A percentile compares a stretch with the other conserved stretches of the same genome.
These are phyloP conservation scores for Oscheius myriophilus DNA, from an alignment of 2,888 invertebrate genomes.

Conservation along the genomic window DNA sequence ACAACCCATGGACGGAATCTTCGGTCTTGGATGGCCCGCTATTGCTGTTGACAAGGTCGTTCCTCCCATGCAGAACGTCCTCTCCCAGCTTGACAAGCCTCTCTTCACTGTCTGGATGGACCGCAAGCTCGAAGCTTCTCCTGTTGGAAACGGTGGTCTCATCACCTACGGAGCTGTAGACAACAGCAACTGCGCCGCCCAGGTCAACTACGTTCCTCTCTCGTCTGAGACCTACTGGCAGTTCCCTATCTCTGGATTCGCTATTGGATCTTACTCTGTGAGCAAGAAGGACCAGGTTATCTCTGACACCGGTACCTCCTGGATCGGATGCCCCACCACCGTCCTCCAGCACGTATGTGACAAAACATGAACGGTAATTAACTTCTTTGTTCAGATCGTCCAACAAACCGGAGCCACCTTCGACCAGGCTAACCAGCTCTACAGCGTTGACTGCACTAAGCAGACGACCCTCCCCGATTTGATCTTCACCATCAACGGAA, in stretches of 20 bases:
- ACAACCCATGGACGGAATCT: constrained; percentile 65
- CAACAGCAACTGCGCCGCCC: constrained; percentile 57
- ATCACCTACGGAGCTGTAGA: constrained; percentile 66
- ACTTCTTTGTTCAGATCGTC: constrained; percentile 32
- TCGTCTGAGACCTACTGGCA: constrained; percentile 66
- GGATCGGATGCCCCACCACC: constrained; percentile 53
- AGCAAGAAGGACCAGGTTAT: constrained; percentile 49
- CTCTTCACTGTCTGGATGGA: constrained; percentile 93
- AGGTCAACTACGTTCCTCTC: constrained; percentile 58
- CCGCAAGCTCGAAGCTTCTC: constrained; percentile 35
- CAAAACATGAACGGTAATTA: neutral
- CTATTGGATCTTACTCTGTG: constrained; percentile 52
- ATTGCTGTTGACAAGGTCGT: constrained; percentile 88
- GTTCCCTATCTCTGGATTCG: constrained; percentile 57
- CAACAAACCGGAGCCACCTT: constrained; percentile 50
- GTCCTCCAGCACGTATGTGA: constrained; percentile 31
- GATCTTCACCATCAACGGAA: constrained; percentile 58
- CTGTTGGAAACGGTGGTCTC: constrained; percentile 43
- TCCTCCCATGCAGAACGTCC: constrained; percentile 92
- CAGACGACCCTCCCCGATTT: constrained; percentile 49
- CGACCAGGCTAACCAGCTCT: constrained; percentile 48
- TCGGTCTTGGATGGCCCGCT: constrained; percentile 67
- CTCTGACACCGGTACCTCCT: constrained; percentile 65
- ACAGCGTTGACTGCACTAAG: constrained; percentile 56
- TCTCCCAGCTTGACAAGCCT: constrained; percentile 79